Evolutionary conservation across 2,888 invertebrate genomes (phyloP), one percentile per base, ranked within the genome.

Genomic region (Orthosia cruda): DNA sequence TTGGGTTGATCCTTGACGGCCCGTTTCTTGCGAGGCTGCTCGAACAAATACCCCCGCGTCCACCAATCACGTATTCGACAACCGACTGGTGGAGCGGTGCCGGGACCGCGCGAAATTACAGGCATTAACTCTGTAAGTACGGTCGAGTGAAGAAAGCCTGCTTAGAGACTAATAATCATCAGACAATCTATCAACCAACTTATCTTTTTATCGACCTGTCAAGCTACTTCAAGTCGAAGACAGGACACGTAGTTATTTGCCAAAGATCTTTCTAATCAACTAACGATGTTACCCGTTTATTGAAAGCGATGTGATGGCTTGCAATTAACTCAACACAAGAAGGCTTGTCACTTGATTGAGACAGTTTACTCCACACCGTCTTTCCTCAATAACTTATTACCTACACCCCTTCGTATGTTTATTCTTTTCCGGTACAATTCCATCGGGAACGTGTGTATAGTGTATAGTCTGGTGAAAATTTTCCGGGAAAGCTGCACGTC

Each of bases 391-490:
- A 55, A 62, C 18, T 62, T 52, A 65, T 18, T 47, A 23, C n/a
- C 50, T 57, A 57, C 61, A 52, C 26, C 67, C 61, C 57, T 62
- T 62, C 15, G 15, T 4, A 20, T 62, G 47, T 62, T 57, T 67
- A 52, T 57, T 20, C 50, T 18, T 16, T 49, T 57, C 52, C 18
- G 13, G 69, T 59, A 63, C 47, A 49, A 67, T 77, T 82, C 68
- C 68, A 65, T 52, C 16, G 68, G 63, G 40, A n/a, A 77, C 40
- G 57, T 62, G 73, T 52, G 32, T 67, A 71, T 54, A 18, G 73
- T 52, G 32, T 67, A 71, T 54, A 18, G 20, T 16, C 18, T 62
- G 47, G 32, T 54, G 77, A 49, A 55, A 49, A 32, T 52, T 26
- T 54, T 32, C 47, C 52, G 54, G 45, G 49, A 57, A 71, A 74